phyloP scores from a whole-genome alignment of 2,797 vertebrate species.

The Helostoma temminkii region DNA sequence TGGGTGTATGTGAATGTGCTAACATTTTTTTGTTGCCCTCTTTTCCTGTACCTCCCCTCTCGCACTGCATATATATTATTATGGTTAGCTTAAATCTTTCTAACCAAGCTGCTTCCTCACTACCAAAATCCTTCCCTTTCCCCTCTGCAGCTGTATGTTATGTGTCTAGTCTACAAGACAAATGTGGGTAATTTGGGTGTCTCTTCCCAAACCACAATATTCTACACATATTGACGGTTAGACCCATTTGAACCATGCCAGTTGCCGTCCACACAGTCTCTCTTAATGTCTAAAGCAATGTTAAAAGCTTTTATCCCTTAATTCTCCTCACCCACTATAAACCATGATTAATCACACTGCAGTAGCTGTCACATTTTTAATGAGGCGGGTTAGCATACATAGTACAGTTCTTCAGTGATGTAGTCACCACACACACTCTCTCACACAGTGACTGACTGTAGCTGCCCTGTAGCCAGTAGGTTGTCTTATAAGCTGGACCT shows the following conservation, averaged over 20 bases:
- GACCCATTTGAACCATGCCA: constrained; percentile 30
- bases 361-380: constrained; percentile 68
- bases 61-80: too few species aligned
- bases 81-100: too few species aligned
- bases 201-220: not conserved
- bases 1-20: too few species aligned
- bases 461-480: constrained; percentile 36
- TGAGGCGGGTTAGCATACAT: constrained; percentile 64
- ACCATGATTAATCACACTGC: constrained; percentile 67
- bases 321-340: constrained; percentile 37
- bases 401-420: constrained; percentile 53
- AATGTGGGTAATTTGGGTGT: not conserved
- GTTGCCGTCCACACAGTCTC: constrained; percentile 28
- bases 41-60: too few species aligned
- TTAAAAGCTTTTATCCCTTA: constrained; percentile 52
- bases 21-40: too few species aligned
- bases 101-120: too few species aligned
- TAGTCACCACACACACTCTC: constrained; percentile 45
- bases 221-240: not conserved
- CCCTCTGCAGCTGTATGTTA: too few species aligned
- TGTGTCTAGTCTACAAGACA: too few species aligned
- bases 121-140: too few species aligned
- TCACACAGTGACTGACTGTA: constrained; percentile 26
- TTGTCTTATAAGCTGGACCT: constrained; percentile 57
- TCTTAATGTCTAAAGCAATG: constrained; percentile 30